Evolutionary conservation across 2,113 vertebrate species (phyloP), one percentile per base, ranked within the genome.

Genomic region (Grammatotria lemairii): DNA sequence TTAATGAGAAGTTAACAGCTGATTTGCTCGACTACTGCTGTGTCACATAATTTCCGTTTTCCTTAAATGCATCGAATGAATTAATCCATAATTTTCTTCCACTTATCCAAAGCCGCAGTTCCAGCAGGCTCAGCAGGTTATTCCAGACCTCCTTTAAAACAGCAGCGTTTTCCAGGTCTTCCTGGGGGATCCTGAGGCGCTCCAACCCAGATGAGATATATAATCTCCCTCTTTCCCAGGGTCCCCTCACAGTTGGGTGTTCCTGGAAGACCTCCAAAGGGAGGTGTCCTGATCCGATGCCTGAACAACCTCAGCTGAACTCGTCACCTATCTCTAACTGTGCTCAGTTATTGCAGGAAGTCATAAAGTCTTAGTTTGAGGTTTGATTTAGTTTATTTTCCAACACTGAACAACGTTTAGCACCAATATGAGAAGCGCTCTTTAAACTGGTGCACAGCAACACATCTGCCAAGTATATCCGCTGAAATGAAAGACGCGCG

Each of bases 381-480:
- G 14, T 75, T 47, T 47, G 21, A 42, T 8, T 73, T 45, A 0
- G 4, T 31, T 49, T 78, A 65, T 38, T 78, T 75, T 47, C 40
- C 68, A 47, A 47, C 68, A 47, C 0, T 47, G 40, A 75, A 47
- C 23, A 17, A 26, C 0, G 1, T 75, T 49, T 28, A 0, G 26
- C 23, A 31, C 9, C 45, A 78, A 12, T 49, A 6, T 31, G 70
- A 78, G 70, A 78, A 78, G 23, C 23, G 2, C 23, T 28, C 42
- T n/a, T 78, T 1, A 49, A 78, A 1, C 10, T n/a, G 26, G 26
- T 31, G 17, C 70, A 28, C 16, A 49, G 70, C 26, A 31, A n/a
- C 70, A 17, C 14, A 10, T n/a, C 11, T 21, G 19, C 60, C 10
- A 40, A 68, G 63, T 68, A 21, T 55, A 1, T 8, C 21, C 6